Percentiles rank a stretch among this genome's conserved stretches.
Evolutionary conservation across 1,140 invertebrate species (phyloP).

Genomic region (Solenopsis fugax): DNA sequence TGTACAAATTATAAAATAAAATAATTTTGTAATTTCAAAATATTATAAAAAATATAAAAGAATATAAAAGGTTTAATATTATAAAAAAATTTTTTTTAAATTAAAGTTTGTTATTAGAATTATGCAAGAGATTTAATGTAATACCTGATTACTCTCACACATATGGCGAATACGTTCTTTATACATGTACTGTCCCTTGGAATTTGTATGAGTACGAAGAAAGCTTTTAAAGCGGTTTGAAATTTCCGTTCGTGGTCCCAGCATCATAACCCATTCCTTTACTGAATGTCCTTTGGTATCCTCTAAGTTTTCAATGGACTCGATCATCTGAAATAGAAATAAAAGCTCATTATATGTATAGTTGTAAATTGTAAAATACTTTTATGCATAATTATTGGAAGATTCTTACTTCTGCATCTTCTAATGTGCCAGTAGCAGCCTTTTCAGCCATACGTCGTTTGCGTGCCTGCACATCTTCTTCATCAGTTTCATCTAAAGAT

Average conservation of each 20-base stretch:
- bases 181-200: constrained; percentile 95
- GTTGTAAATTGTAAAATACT: constrained; percentile 12
- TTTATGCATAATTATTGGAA: constrained; percentile 2
- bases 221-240: constrained; percentile 99
- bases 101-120: neutral
- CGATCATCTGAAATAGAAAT: constrained; percentile 91
- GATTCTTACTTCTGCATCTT: constrained; percentile 89
- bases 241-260: constrained; percentile 98
- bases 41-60: constrained; percentile 31
- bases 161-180: constrained; percentile 97
- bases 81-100: neutral
- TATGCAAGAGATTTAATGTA: constrained; percentile 16
- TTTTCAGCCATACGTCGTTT: constrained; percentile 94
- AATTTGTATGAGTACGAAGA: constrained; percentile 95
- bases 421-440: constrained; percentile 92
- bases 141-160: constrained; percentile 95
- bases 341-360: constrained; percentile 57
- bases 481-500: constrained; percentile 88
- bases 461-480: constrained; percentile 89
- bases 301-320: constrained; percentile 99
- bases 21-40: neutral
- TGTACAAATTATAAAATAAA: neutral
- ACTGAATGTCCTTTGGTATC: constrained; percentile 97
- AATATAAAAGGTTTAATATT: neutral
- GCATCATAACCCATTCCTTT: constrained; percentile 98